Evolutionary conservation across 2,113 vertebrate genomes (phyloP).

Genomic region (Oryzias woworae): DNA sequence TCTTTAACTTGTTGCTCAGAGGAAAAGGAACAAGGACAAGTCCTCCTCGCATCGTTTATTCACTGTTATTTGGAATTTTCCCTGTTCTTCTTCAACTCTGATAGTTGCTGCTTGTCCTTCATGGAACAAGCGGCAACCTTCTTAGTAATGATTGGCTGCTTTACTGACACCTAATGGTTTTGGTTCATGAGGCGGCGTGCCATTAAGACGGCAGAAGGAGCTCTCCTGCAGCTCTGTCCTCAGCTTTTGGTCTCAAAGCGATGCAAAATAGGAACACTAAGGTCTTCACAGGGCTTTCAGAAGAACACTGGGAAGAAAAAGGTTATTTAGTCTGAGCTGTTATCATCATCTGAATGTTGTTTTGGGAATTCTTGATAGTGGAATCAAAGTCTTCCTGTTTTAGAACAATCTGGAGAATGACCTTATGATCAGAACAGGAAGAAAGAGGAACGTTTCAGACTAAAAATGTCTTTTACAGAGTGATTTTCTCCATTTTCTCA

Average conservation of each 20-base stretch:
- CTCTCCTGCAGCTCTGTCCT: conserved; percentile 26
- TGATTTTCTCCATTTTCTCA: conserved; percentile 1
- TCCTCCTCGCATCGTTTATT: conserved; percentile 4
- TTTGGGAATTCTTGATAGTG: conserved; percentile 2
- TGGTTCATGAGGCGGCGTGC: conserved; percentile 27
- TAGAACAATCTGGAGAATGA: background rate
- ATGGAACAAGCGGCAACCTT: conserved; percentile 52
- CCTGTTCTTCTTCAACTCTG: conserved; percentile 37
- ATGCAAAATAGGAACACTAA: too few relatives aligned
- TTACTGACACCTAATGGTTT: conserved; percentile 29
- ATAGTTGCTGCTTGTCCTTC: conserved; percentile 49
- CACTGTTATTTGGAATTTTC: conserved; percentile 38
- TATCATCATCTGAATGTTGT: background rate
- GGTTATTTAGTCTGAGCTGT: too few relatives aligned
- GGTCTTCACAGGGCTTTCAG: too few relatives aligned
- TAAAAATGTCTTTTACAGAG: background rate
- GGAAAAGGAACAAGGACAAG: background rate
- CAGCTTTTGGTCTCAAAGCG: too few relatives aligned
- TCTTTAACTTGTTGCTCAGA: background rate
- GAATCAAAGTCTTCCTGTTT: background rate
- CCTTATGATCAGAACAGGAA: conserved; percentile 7
- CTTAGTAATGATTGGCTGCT: conserved; percentile 50
- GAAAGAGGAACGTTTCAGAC: background rate
- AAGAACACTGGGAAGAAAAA: too few relatives aligned
- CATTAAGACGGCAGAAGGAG: conserved; percentile 33